Evolutionary conservation across 2,797 vertebrate genomes (phyloP).

Genomic region (Cynopterus sphinx): DNA sequence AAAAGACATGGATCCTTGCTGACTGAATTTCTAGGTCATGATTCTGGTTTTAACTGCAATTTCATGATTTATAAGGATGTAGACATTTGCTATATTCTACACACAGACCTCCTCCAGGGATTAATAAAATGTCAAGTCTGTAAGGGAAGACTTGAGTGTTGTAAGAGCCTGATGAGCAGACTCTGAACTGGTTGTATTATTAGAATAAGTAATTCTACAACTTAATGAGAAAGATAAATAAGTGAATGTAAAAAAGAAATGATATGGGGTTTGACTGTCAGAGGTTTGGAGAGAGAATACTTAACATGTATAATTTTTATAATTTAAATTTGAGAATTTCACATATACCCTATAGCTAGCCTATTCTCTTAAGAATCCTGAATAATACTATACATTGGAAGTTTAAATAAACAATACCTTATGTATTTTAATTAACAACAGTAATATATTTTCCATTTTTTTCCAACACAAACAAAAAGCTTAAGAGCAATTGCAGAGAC

Average conservation of each 20-base stretch:
- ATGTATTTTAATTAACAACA: background rate
- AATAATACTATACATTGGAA: background rate
- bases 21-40: background rate
- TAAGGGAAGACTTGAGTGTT: background rate
- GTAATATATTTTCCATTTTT: background rate
- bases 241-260: background rate
- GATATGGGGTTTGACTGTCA: background rate
- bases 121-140: background rate
- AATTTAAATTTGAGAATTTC: background rate
- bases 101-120: background rate
- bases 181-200: background rate
- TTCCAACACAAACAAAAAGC: background rate
- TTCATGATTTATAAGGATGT: background rate
- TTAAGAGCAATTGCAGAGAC: background rate
- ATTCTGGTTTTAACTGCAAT: background rate
- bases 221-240: background rate
- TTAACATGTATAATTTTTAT: background rate
- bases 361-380: background rate
- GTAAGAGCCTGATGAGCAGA: background rate
- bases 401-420: background rate
- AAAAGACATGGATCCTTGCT: background rate
- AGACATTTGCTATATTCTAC: background rate
- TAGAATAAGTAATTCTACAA: background rate
- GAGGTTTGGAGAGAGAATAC: background rate
- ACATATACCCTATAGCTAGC: background rate